Conservation (phyloP, 1,140 invertebrate genomes). For the Drosophila ficusphila region DNA sequence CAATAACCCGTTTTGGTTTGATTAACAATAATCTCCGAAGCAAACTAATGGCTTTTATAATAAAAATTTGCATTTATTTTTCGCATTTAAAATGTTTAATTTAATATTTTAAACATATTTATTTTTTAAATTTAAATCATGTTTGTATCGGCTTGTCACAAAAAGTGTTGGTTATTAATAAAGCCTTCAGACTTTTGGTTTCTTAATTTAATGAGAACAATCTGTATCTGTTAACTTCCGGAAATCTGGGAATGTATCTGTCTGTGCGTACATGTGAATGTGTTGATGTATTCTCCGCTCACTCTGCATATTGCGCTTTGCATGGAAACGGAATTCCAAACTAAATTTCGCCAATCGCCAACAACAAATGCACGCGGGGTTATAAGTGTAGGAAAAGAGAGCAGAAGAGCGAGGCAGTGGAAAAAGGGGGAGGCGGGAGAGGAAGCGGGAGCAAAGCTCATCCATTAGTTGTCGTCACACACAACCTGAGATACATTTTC, state of each 20-base stretch:
- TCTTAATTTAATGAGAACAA: not conserved
- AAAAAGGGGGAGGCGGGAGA: slow-evolving; percentile 20
- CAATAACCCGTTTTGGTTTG: not conserved
- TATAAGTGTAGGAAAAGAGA: slow-evolving; percentile 1
- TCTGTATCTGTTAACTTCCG: not conserved
- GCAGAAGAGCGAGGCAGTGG: slow-evolving; percentile 4
- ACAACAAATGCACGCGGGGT: slow-evolving; percentile 12
- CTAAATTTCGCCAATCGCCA: slow-evolving; percentile 31
- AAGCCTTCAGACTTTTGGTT: no score
- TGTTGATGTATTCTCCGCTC: not conserved
- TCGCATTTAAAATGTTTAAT: no score
- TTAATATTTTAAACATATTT: not conserved
- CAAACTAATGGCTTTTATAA: no score
- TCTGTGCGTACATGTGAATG: not conserved
- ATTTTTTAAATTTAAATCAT: not conserved
- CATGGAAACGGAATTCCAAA: slow-evolving; percentile 19
- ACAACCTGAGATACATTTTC: slow-evolving; percentile 40
- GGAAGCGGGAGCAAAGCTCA: slow-evolving; percentile 33
- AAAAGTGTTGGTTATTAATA: no score
- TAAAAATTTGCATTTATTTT: no score
- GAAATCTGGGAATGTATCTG: not conserved
- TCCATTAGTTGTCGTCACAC: slow-evolving; percentile 45
- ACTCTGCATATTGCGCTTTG: slow-evolving; percentile 24
- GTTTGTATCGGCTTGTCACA: no score
- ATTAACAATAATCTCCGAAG: not conserved